These are phyloP conservation scores for Rhipidura dahli DNA, from an alignment of 2,113 vertebrate genomes.

Conservation along the genomic window DNA sequence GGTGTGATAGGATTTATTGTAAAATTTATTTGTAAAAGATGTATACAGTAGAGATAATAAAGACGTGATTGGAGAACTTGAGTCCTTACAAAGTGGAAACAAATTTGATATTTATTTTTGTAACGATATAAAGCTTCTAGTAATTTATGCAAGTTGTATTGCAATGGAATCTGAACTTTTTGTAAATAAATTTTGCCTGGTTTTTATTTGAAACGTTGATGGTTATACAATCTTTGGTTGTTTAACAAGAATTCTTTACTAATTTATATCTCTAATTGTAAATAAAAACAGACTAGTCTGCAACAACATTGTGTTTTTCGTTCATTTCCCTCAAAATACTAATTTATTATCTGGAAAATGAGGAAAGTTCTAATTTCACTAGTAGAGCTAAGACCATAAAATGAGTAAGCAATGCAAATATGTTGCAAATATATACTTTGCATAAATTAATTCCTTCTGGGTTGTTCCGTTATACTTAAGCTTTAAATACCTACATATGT, in stretches of 20 bases:
- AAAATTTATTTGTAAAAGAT: constrained; percentile 87
- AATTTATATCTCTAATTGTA: constrained; percentile 99
- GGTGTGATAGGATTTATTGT: constrained; percentile 86
- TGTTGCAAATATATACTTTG: constrained; percentile 34
- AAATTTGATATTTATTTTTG: constrained; percentile 99
- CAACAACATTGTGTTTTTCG: constrained; percentile 65
- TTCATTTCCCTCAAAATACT: constrained; percentile 45
- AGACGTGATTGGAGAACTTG: constrained; percentile 85
- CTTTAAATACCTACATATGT: constrained; percentile 20
- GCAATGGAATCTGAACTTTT: constrained; percentile 92
- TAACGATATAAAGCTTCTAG: constrained; percentile 93
- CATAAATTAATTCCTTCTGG: constrained; percentile 50
- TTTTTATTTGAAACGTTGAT: constrained; percentile 97
- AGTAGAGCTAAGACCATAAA: neutral
- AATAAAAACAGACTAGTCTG: constrained; percentile 91
- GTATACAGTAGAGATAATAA: constrained; percentile 83
- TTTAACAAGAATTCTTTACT: constrained; percentile 94
- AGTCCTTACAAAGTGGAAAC: constrained; percentile 93
- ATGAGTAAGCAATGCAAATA: constrained; percentile 18
- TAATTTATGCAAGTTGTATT: constrained; percentile 99
- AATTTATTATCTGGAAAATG: neutral
- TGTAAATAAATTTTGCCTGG: constrained; percentile 97
- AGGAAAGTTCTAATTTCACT: constrained; percentile 7
- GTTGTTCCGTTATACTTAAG: constrained; percentile 1
- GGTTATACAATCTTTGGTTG: constrained; percentile 91